Percentiles rank a stretch among this genome's conserved stretches.
phyloP scores from a whole-genome alignment of 2,888 invertebrate species.

The Meganola albula region DNA sequence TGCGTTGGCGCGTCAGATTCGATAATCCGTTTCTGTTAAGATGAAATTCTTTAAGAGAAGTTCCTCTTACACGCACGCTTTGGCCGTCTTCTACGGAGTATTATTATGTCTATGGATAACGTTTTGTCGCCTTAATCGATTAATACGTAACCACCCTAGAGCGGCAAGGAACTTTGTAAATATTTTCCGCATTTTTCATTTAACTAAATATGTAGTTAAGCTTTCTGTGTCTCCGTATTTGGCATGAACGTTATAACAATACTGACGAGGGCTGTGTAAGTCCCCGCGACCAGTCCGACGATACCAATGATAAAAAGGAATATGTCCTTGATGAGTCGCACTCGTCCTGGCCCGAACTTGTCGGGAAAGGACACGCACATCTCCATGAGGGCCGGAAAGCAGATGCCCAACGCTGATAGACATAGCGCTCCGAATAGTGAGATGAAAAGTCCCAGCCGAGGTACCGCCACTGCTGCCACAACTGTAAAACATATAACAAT shows the following conservation, averaged over 20 bases:
- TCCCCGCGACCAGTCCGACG: constrained; percentile 81
- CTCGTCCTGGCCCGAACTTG: constrained; percentile 57
- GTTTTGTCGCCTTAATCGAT: no score
- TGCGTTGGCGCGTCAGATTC: no score
- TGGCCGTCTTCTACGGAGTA: no score
- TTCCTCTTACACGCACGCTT: no score
- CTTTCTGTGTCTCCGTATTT: no score
- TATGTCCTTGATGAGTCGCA: constrained; percentile 64
- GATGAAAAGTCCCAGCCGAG: constrained; percentile 87
- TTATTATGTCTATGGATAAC: no score
- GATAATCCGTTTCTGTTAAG: no score
- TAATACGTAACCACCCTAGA: no score
- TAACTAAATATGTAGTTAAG: no score
- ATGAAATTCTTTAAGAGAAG: no score
- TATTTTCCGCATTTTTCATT: no score
- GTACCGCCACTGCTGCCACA: constrained; percentile 85
- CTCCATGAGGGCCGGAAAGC: constrained; percentile 87
- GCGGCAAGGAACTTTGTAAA: no score
- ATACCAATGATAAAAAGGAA: constrained; percentile 78
- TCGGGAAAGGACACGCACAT: constrained; percentile 76
- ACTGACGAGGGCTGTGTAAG: constrained; percentile 79
- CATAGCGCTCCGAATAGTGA: constrained; percentile 92
- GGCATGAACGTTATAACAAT: constrained; percentile 68
- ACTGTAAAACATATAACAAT: constrained; percentile 76
- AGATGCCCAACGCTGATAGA: constrained; percentile 90